Base-by-base conservation (phyloP, 1,140 invertebrate species). In the Papilio polytes region DNA sequence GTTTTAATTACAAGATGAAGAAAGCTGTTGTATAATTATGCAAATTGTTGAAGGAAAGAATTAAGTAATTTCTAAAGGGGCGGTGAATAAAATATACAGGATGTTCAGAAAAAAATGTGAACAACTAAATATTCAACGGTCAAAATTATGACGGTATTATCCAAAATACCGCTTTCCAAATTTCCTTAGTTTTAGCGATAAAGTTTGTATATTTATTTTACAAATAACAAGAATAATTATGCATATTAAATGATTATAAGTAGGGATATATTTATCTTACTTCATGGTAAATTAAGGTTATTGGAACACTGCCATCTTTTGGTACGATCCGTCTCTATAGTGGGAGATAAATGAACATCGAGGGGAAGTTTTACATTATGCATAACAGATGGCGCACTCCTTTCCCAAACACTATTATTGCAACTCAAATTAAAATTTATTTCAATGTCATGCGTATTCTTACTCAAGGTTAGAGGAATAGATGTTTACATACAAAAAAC, bases 1-100 rank as follows among this genome's bases (percentile, higher is more conserved):
- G 41, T 56, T 78, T 31, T 59, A 78, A 78, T 78, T 36, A 46
- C 48, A 56, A 78, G 22, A 70, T 31, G 63, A 31, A 31, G 48
- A 78, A 12, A 78, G 9, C 48, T 51, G 22, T 53, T 31, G 31
- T 41, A 78, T 59, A 78, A 36, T 56, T 56, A 56, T 78, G 53
- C 51, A 78, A 78, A 78, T 78, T 78, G 53, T 78, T 59, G 18
- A 7, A 15, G 7, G 26, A 63, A 18, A n/a, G 22, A 78, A 78
- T 78, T 78, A 78, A 56, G 53, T 78, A 26, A 31, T 78, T 78
- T 36, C 31, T 36, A 53, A 36, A 41, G 51, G 76, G 31, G 76
- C 13, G 22, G 20, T 51, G 18, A 46, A 20, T 13, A 15, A 48
- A 76, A 2, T 48, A 53, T 76, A 48, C n/a, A 56, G 53, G 53